Evolutionary conservation across 37 sponge, comb jelly and placozoan genomes (phyloP).

Genomic region (Cliona cf. orientalis): DNA sequence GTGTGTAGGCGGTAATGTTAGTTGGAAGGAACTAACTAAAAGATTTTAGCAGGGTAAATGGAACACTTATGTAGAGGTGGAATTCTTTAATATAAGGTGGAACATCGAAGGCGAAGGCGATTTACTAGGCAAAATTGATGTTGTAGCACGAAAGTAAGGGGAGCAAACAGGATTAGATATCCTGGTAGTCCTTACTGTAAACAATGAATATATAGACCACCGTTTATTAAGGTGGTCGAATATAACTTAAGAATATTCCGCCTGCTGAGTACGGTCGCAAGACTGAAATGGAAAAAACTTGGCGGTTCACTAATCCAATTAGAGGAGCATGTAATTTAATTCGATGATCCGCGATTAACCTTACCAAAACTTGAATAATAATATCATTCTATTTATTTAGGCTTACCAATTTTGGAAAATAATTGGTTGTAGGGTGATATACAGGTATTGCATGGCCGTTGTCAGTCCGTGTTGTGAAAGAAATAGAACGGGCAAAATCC

Average conservation of each 20-base stretch:
- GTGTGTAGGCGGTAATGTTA: constrained; percentile 62
- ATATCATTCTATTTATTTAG: neutral
- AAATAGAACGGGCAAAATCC: constrained; percentile 74
- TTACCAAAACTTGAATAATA: constrained; percentile 79
- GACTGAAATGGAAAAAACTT: constrained; percentile 88
- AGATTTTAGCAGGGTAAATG: constrained; percentile 49
- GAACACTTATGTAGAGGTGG: constrained; percentile 81
- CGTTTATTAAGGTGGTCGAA: constrained; percentile 6
- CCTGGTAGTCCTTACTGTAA: constrained; percentile 89
- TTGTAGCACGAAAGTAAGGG: constrained; percentile 83
- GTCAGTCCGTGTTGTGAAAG: constrained; percentile 84
- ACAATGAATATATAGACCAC: constrained; percentile 52
- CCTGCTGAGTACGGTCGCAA: constrained; percentile 90
- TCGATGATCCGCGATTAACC: constrained; percentile 82
- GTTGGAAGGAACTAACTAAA: neutral
- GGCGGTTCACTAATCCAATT: constrained; percentile 89
- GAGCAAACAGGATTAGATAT: constrained; percentile 88
- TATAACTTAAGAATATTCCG: constrained; percentile 65
- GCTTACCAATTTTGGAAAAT: neutral
- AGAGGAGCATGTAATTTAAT: constrained; percentile 94
- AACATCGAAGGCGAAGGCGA: constrained; percentile 76
- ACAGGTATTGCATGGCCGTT: constrained; percentile 92
- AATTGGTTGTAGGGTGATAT: constrained; percentile 27
- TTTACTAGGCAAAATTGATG: constrained; percentile 54
- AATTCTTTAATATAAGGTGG: constrained; percentile 79